phyloP scores from a whole-genome alignment of 1,140 invertebrate genomes.

The Drosophila suzukii region DNA sequence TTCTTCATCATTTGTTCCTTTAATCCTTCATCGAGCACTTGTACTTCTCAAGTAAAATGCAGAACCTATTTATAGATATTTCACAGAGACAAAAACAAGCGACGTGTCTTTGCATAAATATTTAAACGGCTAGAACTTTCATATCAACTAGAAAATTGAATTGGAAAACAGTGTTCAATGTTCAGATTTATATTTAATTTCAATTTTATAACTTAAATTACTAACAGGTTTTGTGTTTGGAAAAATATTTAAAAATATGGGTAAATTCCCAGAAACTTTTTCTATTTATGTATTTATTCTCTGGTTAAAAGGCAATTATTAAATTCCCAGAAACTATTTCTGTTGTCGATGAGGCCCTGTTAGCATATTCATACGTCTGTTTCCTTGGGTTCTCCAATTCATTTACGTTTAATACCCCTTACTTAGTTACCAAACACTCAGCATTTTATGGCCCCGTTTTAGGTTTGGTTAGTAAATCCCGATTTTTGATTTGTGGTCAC shows the following conservation, averaged over 20 bases:
- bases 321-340: no score
- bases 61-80: background rate
- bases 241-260: no score
- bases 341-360: background rate
- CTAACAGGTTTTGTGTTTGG: no score
- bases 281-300: no score
- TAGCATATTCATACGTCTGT: no score
- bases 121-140: background rate
- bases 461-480: background rate
- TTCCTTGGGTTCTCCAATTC: background rate
- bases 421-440: background rate
- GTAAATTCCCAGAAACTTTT: no score
- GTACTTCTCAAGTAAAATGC: background rate
- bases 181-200: no score
- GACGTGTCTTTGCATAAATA: background rate
- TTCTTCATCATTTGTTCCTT: background rate
- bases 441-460: background rate
- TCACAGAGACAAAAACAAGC: background rate
- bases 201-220: background rate
- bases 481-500: conserved; percentile 9
- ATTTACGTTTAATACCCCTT: background rate
- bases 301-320: no score
- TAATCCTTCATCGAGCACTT: background rate
- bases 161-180: background rate
- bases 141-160: background rate